Percentiles rank a stretch among this genome's conserved stretches.
phyloP scores from a whole-genome alignment of 1,140 invertebrate species.

The Drosophila orosa region DNA sequence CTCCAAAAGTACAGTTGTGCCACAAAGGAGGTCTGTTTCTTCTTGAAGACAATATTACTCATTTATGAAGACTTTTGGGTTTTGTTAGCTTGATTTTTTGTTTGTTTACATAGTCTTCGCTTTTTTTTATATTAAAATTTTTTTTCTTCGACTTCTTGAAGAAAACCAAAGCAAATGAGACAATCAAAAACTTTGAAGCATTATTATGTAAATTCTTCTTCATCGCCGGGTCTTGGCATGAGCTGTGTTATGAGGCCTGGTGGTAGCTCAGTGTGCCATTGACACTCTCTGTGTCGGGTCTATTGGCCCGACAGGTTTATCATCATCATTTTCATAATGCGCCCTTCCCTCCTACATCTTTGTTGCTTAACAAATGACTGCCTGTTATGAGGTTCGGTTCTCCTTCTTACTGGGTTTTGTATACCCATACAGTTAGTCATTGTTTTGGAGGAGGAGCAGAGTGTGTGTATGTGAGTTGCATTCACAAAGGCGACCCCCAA shows the following conservation, averaged over 20 bases:
- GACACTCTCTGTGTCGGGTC: slow-evolving; percentile 57
- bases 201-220: slow-evolving; percentile 74
- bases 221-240: slow-evolving; percentile 14
- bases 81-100: slow-evolving; percentile 20
- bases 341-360: slow-evolving; percentile 13
- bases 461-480: slow-evolving; percentile 40
- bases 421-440: slow-evolving; percentile 49
- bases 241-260: slow-evolving; percentile 6
- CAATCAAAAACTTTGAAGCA: slow-evolving; percentile 45
- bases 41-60: slow-evolving; percentile 65
- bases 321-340: slow-evolving; percentile 59
- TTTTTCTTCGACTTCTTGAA: slow-evolving; percentile 52
- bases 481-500: slow-evolving; percentile 52
- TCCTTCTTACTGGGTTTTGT: slow-evolving; percentile 32
- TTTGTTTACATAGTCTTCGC: slow-evolving; percentile 63
- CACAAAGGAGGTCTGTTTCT: slow-evolving; percentile 17
- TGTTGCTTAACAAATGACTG: slow-evolving; percentile 54
- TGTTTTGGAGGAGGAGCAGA: slow-evolving; percentile 14
- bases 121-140: slow-evolving; percentile 60
- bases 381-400: slow-evolving; percentile 55
- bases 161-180: slow-evolving; percentile 50
- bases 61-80: slow-evolving; percentile 53
- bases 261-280: slow-evolving; percentile 50
- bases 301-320: slow-evolving; percentile 69
- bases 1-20: slow-evolving; percentile 54